Percentiles rank a stretch among this genome's conserved stretches.
Conservation (phyloP, 1,140 invertebrate species). For the Cyphomyrmex costatus region DNA sequence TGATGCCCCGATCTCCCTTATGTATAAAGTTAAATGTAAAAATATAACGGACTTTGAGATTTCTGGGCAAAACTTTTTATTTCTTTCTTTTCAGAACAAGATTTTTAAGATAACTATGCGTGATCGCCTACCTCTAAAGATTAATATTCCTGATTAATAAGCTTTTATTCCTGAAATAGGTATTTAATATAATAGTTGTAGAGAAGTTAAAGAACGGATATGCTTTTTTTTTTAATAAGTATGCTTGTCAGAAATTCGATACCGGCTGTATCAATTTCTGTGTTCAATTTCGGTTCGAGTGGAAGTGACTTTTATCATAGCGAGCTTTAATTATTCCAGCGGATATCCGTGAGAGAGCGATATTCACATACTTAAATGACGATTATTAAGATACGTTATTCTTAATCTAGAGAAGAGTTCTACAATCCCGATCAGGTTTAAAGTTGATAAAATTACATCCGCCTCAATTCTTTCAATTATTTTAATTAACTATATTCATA, state of each 20-base stretch:
- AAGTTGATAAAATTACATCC: slow-evolving; percentile 50
- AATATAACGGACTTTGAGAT: no score
- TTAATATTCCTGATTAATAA: neutral
- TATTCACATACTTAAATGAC: neutral
- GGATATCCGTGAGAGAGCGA: slow-evolving; percentile 33
- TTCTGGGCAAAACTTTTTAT: no score
- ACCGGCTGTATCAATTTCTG: neutral
- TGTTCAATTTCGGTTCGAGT: neutral
- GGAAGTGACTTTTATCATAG: slow-evolving; percentile 9
- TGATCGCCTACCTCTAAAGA: no score
- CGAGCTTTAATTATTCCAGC: slow-evolving; percentile 12
- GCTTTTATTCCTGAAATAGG: neutral
- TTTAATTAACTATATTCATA: slow-evolving; percentile 24
- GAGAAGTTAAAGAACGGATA: neutral
- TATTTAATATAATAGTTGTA: neutral
- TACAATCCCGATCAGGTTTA: slow-evolving; percentile 3
- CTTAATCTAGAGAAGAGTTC: neutral
- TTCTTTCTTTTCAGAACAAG: no score
- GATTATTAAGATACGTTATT: slow-evolving; percentile 58
- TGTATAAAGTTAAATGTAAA: no score
- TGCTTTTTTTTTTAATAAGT: neutral
- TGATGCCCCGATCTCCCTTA: no score
- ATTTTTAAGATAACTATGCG: no score
- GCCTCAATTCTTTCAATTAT: slow-evolving; percentile 29
- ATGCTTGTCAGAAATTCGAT: slow-evolving; percentile 1